Percentiles rank a stretch among this genome's conserved stretches.
Evolutionary conservation across 2,888 invertebrate genomes (phyloP).

Genomic region (Oligia strigilis): DNA sequence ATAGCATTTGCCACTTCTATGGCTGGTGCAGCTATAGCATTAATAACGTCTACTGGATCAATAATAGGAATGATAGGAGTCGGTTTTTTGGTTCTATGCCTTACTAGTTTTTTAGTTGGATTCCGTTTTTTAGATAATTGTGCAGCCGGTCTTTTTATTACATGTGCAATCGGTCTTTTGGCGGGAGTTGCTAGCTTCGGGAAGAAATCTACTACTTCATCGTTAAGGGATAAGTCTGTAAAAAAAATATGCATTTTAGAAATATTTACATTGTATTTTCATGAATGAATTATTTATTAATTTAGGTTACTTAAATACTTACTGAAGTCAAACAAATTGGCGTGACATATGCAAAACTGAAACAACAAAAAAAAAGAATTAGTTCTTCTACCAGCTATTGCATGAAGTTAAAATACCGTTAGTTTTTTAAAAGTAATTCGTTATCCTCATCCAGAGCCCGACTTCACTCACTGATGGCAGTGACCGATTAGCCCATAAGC

Average conservation of each 20-base stretch:
- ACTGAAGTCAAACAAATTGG: not conserved
- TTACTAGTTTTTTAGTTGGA: not conserved
- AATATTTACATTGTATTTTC: not conserved
- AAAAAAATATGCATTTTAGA: not conserved
- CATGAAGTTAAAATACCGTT: not conserved
- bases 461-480: too few relatives aligned
- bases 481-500: too few relatives aligned
- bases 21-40: not conserved
- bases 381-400: not conserved
- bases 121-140: not conserved
- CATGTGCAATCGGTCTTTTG: not conserved
- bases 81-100: not conserved
- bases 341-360: conserved; percentile 26
- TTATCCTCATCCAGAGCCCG: too few relatives aligned
- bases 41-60: not conserved
- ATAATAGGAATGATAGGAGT: fast-evolving
- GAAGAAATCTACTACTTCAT: not conserved
- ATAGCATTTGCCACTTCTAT: not conserved
- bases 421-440: not conserved
- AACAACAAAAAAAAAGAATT: conserved; percentile 22
- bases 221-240: not conserved
- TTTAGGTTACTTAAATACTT: not conserved
- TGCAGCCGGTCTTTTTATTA: not conserved
- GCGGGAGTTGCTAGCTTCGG: not conserved
- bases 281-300: not conserved